Evolutionary conservation across 2,797 vertebrate species (phyloP), one percentile per base, ranked within the genome.

Genomic region (Anas georgica): DNA sequence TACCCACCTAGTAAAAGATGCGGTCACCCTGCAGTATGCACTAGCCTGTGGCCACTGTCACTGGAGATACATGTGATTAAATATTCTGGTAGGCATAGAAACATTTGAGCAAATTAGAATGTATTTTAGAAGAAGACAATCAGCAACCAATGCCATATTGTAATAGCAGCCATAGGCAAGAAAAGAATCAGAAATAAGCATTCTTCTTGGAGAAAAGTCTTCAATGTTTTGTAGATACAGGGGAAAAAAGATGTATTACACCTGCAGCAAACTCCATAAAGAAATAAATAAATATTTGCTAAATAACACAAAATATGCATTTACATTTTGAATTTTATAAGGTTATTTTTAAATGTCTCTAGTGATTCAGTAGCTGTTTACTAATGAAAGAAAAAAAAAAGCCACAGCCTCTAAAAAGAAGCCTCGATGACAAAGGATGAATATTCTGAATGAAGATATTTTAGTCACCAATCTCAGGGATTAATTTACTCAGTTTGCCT

Each of bases 201-300:
- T 86, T 83, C 62, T 88, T 93, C 76, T 20, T 2, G 72, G 23
- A 43, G 14, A 75, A 76, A 64, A 89, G 33, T 55, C 54, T 78
- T 78, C 54, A 70, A 48, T 54, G 26, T 52, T 84, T 83, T 59
- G 45, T 77, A 84, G 52, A 60, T n/a, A 66, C 12, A 77, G 48
- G 48, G 48, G 20, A 78, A 90, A 77, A 79, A 16, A 82, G 22
- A 83, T 55, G 18, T 7, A 52, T 62, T 75, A 62, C 63, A 90
- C 89, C 89, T 77, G 63, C 59, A 88, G 81, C 56, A 86, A 86
- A 56, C 62, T 35, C 64, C 3, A 8, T 20, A 23, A 66, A 45
- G 11, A 93, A 58, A 58, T 91, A 91, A 94, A 73, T 43, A 93
- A 91, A 68, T 93, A 91, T 88, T 95, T 87, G 52, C 48, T 88